These are phyloP conservation scores for Corydoras sp. DNA, from an alignment of 2,113 vertebrate genomes.

Conservation along the genomic window DNA sequence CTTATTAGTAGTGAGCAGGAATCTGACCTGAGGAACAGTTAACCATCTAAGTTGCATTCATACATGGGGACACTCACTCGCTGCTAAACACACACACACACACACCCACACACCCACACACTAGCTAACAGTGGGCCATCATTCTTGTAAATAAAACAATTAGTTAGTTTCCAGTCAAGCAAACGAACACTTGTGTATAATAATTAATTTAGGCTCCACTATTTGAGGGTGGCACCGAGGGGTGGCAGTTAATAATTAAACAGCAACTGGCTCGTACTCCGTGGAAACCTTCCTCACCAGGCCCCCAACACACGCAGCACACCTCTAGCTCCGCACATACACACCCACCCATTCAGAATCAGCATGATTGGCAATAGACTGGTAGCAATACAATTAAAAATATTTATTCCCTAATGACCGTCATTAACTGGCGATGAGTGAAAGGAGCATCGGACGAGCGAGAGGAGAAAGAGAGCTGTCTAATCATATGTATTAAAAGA, in stretches of 20 bases:
- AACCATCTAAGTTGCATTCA: constrained; percentile 46
- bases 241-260: constrained; percentile 58
- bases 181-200: constrained; percentile 45
- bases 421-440: constrained; percentile 12
- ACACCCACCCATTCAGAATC: constrained; percentile 11
- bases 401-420: constrained; percentile 6
- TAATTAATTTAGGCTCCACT: constrained; percentile 58
- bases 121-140: constrained; percentile 49
- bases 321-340: constrained; percentile 5
- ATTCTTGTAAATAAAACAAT: constrained; percentile 52
- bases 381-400: constrained; percentile 11
- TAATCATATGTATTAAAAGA: constrained; percentile 25
- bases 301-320: constrained; percentile 14
- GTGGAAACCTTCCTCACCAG: constrained; percentile 39
- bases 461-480: neutral
- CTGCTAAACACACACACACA: constrained; percentile 20
- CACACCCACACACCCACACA: constrained; percentile 44
- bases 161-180: constrained; percentile 42
- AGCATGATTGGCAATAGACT: neutral
- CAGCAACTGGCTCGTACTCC: constrained; percentile 42
- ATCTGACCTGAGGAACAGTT: constrained; percentile 31
- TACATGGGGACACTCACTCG: constrained; percentile 13
- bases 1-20: constrained; percentile 51
- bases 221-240: constrained; percentile 48
- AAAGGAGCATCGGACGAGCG: constrained; percentile 3